Conservation (phyloP, 2,797 vertebrate genomes). For the Enteromius mattozi region DNA sequence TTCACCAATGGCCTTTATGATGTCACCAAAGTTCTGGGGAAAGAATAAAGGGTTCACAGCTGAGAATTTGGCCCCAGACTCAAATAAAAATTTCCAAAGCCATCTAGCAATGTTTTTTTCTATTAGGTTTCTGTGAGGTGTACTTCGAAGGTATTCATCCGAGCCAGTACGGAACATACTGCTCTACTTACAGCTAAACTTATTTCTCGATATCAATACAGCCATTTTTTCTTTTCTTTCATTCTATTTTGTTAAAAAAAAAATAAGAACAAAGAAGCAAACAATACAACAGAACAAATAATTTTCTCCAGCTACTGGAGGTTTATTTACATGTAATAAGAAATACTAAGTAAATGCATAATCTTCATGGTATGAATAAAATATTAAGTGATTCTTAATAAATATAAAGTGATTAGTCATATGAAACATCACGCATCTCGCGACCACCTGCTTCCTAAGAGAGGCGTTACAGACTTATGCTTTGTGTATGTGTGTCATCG, state of each 20-base stretch:
- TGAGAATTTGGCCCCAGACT: constrained; percentile 15
- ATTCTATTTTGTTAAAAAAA: neutral
- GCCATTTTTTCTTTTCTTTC: neutral
- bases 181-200: neutral
- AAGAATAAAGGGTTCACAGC: constrained; percentile 45
- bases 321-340: neutral
- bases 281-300: neutral
- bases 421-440: neutral
- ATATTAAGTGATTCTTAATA: neutral
- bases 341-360: neutral
- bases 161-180: neutral
- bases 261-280: neutral
- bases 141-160: neutral
- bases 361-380: neutral
- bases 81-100: neutral
- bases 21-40: constrained; percentile 42
- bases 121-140: neutral
- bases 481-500: too few relatives aligned
- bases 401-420: neutral
- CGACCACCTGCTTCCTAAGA: neutral
- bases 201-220: neutral
- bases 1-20: constrained; percentile 12
- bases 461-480: too few relatives aligned
- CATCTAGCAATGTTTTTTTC: constrained; percentile 1
- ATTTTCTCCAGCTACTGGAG: neutral